These are phyloP conservation scores for Rosalia funebris DNA, from an alignment of 2,888 invertebrate species.

Conservation along the genomic window DNA sequence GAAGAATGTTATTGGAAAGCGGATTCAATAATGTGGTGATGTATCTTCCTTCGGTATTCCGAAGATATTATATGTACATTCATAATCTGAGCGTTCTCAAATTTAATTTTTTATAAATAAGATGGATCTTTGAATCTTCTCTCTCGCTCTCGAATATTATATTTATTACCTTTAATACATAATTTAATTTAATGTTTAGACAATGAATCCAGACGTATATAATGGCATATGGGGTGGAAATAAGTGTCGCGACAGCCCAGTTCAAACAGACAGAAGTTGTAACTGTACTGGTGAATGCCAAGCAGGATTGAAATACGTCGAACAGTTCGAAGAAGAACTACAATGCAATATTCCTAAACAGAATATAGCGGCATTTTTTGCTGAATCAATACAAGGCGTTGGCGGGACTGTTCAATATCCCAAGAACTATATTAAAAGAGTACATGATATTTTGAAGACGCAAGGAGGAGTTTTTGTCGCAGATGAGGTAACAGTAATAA, in stretches of 20 bases:
- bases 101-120: too few species aligned
- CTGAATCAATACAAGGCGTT: constrained; percentile 96
- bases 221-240: constrained; percentile 91
- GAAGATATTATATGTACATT: too few species aligned
- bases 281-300: constrained; percentile 73
- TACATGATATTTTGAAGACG: constrained; percentile 79
- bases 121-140: too few species aligned
- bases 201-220: constrained; percentile 92
- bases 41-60: too few species aligned
- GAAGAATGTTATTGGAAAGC: too few species aligned
- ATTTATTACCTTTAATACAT: too few species aligned
- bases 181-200: constrained; percentile 71
- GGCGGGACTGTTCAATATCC: constrained; percentile 95
- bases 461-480: constrained; percentile 90
- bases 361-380: constrained; percentile 88
- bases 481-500: constrained; percentile 77
- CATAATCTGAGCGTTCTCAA: too few species aligned
- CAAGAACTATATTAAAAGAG: constrained; percentile 83
- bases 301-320: constrained; percentile 82
- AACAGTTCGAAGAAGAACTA: constrained; percentile 83
- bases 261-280: constrained; percentile 77
- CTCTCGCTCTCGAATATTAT: too few species aligned
- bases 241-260: constrained; percentile 86
- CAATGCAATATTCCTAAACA: constrained; percentile 81
- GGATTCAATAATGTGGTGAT: too few species aligned